Base-by-base conservation (phyloP, 2,888 invertebrate genomes). In the Tinea pellionella region DNA sequence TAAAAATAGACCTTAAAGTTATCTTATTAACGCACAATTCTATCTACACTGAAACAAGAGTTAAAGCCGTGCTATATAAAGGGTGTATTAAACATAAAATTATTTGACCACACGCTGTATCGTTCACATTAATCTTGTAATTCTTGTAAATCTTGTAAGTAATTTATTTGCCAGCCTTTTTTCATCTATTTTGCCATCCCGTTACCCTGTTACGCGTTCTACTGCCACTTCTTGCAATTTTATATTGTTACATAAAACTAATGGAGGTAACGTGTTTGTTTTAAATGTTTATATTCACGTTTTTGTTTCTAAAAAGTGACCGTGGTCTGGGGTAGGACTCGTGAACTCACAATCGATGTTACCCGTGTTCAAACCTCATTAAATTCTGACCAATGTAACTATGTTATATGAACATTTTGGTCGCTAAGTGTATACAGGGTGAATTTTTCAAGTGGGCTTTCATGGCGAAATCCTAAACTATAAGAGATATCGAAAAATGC, bases 101-200 rank as follows among this genome's bases (percentile, higher is more conserved):
- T 47, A 47, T 47, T 47, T 47, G 47, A 16, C 47, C 47, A 16
- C 47, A 47, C 47, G 47, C 13, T 47, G 47, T 53, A 53, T 51
- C 51, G 12, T 51, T 2, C 24, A 53, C 53, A 53, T 53, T 53
- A 53, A 53, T 53, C 53, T 53, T 24, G 24, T 12, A 2, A n/a
- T n/a, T n/a, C n/a, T n/a, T n/a, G n/a, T n/a, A n/a, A n/a, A n/a
- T n/a, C n/a, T n/a, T n/a, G n/a, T 53, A 16, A 9, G 53, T 19
- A 9, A 53, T 53, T 53, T 19, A 53, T 19, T 24, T 53, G 7
- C 24, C 53, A 19, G 16, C 53, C 9, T 24, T 24, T 53, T 53
- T 53, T 24, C 19, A 9, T 53, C 19, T 53, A 12, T n/a, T 53
- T 18, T 53, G 2, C 53, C 1, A 15, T 18, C 2, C 12, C 15